Conservation (phyloP, 2,888 invertebrate species). For the Steinernema carpocapsae region DNA sequence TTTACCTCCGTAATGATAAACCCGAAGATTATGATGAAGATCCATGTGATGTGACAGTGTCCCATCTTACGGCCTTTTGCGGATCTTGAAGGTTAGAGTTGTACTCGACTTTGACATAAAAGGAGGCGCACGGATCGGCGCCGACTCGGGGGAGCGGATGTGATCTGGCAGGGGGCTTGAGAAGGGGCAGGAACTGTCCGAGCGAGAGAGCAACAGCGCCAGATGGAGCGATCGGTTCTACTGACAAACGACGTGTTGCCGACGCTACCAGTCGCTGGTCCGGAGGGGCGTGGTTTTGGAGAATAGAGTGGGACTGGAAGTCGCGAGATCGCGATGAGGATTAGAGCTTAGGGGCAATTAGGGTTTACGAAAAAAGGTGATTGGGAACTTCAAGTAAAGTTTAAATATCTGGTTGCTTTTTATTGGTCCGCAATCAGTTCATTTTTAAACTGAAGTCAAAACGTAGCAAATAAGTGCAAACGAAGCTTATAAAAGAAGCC, state of each 20-base stretch:
- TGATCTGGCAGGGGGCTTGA: neutral
- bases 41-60: neutral
- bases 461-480: too few species aligned
- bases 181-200: too few species aligned
- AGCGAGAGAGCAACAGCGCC: neutral
- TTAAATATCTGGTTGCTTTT: too few species aligned
- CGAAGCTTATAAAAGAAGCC: too few species aligned
- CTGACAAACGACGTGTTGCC: neutral
- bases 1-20: neutral
- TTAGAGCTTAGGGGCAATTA: too few species aligned
- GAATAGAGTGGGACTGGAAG: too few species aligned
- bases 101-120: slow-evolving; percentile 10
- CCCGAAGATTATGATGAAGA: neutral
- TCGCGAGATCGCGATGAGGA: too few species aligned
- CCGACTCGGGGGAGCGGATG: neutral
- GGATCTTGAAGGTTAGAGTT: slow-evolving; percentile 9
- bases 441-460: too few species aligned
- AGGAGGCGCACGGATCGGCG: neutral
- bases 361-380: too few species aligned
- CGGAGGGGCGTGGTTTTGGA: neutral
- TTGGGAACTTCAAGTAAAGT: too few species aligned
- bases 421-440: too few species aligned
- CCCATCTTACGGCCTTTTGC: slow-evolving; percentile 16
- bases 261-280: neutral
- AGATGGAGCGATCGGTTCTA: neutral